Conservation (phyloP, 2,113 vertebrate species). For the Spilogale gracilis region DNA sequence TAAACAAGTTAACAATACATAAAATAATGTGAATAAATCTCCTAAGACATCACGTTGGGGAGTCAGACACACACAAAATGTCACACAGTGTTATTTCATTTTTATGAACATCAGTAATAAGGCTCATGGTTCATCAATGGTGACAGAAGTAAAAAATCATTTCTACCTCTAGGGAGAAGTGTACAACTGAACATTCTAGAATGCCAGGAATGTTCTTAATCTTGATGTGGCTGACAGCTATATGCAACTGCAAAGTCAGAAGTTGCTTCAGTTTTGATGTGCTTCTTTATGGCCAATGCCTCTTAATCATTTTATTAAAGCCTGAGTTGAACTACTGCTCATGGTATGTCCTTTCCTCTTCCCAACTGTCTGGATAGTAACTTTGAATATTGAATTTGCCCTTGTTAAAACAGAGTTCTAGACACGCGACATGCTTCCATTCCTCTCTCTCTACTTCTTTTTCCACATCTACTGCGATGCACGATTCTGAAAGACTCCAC, state of each 20-base stretch:
- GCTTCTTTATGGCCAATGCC: background rate
- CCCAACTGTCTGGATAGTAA: background rate
- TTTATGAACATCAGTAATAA: background rate
- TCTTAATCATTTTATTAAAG: background rate
- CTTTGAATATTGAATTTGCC: background rate
- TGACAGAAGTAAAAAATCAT: background rate
- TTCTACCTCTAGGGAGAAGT: background rate
- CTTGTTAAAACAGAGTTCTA: background rate
- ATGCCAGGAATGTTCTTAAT: background rate
- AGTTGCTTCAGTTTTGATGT: background rate
- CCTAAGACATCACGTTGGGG: background rate
- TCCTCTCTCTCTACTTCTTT: background rate
- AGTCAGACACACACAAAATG: background rate
- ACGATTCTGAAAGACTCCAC: background rate
- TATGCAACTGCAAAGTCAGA: background rate
- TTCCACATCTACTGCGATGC: background rate
- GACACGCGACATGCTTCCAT: background rate
- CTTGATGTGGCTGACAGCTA: background rate
- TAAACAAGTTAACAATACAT: background rate
- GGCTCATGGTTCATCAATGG: background rate
- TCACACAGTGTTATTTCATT: background rate
- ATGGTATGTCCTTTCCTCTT: background rate
- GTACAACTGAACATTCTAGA: background rate
- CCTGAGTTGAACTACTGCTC: background rate
- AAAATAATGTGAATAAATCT: background rate